Base-by-base conservation (phyloP, 2,113 vertebrate species). In the Siniperca knerii region DNA sequence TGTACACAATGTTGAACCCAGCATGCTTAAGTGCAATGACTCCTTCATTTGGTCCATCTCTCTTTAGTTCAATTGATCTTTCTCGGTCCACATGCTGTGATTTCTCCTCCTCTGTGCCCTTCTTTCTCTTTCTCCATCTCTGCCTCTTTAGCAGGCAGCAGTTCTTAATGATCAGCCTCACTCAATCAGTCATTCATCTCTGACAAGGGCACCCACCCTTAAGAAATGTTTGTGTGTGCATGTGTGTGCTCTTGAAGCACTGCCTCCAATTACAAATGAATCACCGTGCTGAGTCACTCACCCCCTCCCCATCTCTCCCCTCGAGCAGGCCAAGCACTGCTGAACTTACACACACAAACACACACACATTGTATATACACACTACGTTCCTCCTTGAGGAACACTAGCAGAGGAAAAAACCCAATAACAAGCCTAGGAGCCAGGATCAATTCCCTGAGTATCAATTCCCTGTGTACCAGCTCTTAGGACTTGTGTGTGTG, bases 281-380 rank as follows among this genome's bases (percentile, higher is more conserved):
- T 92, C 87, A 91, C 87, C 9, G 23, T 90, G 93, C 93, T 94
- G 93, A 93, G 92, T 93, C 94, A 94, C 87, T 85, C 80, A 29
- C 68, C 68, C 70, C 67, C 75, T 79, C 73, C 69, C 71, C 70
- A 58, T 79, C 72, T 81, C 65, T 84, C 37, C 58, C 77, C 65
- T 71, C 1, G 11, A 87, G 82, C 73, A 79, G 54, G 57, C 72
- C 70, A 65, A 79, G 81, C 77, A 42, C 61, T 50, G 58, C 84
- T 80, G 71, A 81, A 80, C 77, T 6, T 21, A 71, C 83, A 76
- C 66, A 81, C 69, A 82, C 64, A 60, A 44, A 29, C 55, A 77
- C 67, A 82, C 73, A 71, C 69, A 64, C 60, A 62, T 46, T 7
- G 70, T 65, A 72, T 60, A 75, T 15, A 82, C 80, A 77, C 60